Evolutionary conservation across 2,797 vertebrate genomes (phyloP).

Genomic region (Numenius phaeopus): DNA sequence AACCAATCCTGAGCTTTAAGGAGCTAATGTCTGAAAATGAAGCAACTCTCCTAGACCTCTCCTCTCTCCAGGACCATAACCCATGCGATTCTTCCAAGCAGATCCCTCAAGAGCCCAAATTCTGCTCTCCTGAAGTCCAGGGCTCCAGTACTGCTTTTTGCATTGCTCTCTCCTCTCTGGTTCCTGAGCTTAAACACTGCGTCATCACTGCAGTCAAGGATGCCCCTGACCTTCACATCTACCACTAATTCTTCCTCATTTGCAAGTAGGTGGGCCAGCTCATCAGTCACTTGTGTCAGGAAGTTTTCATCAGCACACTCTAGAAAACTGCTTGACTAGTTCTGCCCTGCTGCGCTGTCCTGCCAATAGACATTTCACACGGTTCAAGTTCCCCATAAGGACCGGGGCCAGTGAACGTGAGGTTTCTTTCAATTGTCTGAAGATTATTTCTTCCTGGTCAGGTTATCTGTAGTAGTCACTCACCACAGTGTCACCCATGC

Average conservation of each 20-base stretch:
- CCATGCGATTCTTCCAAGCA: neutral
- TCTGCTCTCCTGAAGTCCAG: neutral
- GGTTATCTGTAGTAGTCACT: neutral
- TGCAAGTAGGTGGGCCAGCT: neutral
- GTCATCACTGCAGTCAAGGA: neutral
- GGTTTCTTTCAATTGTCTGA: neutral
- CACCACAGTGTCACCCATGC: neutral
- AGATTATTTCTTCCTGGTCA: neutral
- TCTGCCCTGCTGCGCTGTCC: neutral
- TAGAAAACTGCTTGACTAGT: neutral
- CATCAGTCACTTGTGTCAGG: neutral
- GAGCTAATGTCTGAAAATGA: neutral
- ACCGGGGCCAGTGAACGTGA: neutral
- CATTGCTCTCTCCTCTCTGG: neutral
- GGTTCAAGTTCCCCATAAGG: neutral
- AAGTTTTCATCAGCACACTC: neutral
- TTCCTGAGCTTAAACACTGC: neutral
- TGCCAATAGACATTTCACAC: neutral
- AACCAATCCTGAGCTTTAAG: neutral
- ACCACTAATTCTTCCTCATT: neutral
- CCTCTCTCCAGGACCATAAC: neutral
- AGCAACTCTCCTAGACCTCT: neutral
- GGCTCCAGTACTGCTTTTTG: neutral
- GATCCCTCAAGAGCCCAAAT: neutral
- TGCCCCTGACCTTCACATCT: neutral